Percentiles rank a stretch among this genome's conserved stretches.
phyloP scores from a whole-genome alignment of 2,113 vertebrate genomes.

The Pogona vitticeps region DNA sequence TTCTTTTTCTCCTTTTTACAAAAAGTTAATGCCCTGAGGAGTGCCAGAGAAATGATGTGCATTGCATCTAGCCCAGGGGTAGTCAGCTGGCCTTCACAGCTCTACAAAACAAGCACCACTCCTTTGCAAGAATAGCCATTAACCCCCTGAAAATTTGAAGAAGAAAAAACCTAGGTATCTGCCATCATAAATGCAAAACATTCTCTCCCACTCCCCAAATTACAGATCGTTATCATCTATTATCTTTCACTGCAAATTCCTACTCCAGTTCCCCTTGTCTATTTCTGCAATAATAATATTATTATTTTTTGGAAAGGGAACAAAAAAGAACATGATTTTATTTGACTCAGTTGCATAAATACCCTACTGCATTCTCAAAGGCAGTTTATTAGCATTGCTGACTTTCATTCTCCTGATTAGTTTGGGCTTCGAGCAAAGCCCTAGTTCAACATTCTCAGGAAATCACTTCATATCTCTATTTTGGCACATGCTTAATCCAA shows the following conservation, averaged over 20 bases:
- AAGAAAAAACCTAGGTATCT: slow-evolving; percentile 14
- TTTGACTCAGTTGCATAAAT: slow-evolving; percentile 13
- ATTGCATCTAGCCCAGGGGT: neutral
- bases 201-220: slow-evolving; percentile 11
- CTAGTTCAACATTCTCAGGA: slow-evolving; percentile 4
- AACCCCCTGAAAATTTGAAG: neutral
- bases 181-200: neutral
- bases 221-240: slow-evolving; percentile 20
- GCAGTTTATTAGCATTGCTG: neutral
- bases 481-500: slow-evolving; percentile 6
- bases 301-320: neutral
- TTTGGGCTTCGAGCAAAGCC: neutral
- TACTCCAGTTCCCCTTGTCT: neutral
- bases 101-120: slow-evolving; percentile 17
- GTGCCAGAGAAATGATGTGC: neutral
- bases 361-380: slow-evolving; percentile 4
- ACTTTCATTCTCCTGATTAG: neutral
- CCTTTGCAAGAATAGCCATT: neutral
- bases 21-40: neutral
- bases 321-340: slow-evolving; percentile 16
- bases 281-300: slow-evolving; percentile 4
- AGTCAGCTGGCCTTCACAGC: neutral
- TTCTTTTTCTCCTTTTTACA: neutral
- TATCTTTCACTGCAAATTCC: neutral
- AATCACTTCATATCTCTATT: slow-evolving; percentile 24